Evolutionary conservation across 2,113 vertebrate species (phyloP).

Genomic region (Odontesthes bonariensis): DNA sequence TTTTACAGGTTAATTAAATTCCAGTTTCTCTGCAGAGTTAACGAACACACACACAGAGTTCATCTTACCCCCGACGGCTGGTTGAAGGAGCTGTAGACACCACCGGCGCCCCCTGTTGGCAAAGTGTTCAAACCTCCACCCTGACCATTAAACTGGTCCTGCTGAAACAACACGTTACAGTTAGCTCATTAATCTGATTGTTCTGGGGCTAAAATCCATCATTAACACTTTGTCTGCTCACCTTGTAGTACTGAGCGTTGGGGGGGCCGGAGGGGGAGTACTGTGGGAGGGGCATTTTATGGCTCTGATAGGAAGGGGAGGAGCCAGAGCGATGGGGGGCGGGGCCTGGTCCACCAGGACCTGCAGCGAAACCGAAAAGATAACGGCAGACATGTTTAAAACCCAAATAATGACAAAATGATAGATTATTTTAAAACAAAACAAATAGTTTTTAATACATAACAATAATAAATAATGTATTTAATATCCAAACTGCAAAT

Average conservation of each 20-base stretch:
- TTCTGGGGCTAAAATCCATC: background rate
- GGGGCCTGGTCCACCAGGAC: constrained; percentile 70
- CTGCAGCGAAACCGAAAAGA: too few relatives aligned
- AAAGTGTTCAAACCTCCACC: constrained; percentile 71
- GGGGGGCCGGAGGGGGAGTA: constrained; percentile 80
- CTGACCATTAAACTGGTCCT: constrained; percentile 91
- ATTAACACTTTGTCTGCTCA: constrained; percentile 42
- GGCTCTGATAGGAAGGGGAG: constrained; percentile 89
- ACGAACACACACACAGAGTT: background rate
- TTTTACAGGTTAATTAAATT: background rate
- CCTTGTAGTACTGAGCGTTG: constrained; percentile 90
- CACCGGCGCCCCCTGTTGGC: constrained; percentile 62
- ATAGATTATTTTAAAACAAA: background rate
- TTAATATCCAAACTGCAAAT: too few relatives aligned
- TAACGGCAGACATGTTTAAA: too few relatives aligned
- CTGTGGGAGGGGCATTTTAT: constrained; percentile 87
- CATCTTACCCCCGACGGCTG: constrained; percentile 84
- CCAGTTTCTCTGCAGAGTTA: too few relatives aligned
- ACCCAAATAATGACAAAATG: too few relatives aligned
- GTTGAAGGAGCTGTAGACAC: constrained; percentile 82
- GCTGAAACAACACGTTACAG: constrained; percentile 68
- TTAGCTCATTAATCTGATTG: too few relatives aligned
- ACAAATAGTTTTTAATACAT: too few relatives aligned
- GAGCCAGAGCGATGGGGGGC: constrained; percentile 85
- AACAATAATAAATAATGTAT: too few relatives aligned